A percentile compares a stretch with the other conserved stretches of the same genome.
Conservation (phyloP, 2,113 vertebrate species). For the Lucifuga dentata region DNA sequence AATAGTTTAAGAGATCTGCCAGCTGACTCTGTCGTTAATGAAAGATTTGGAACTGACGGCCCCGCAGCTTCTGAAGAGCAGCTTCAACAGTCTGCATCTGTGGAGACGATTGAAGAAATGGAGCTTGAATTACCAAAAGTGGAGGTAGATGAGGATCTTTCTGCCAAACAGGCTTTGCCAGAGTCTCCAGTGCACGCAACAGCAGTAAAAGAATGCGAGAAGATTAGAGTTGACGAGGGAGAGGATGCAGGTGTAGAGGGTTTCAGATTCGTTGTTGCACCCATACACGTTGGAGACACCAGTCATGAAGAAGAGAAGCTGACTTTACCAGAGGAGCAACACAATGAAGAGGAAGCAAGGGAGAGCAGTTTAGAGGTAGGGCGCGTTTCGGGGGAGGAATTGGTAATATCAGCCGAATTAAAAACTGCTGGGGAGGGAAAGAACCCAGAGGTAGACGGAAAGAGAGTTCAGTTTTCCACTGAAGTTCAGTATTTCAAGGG, state of each 20-base stretch:
- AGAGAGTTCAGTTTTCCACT: conserved; percentile 47
- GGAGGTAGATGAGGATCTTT: not conserved
- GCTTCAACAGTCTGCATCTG: not conserved
- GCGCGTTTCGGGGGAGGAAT: not conserved
- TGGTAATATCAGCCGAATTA: not conserved
- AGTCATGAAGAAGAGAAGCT: not conserved
- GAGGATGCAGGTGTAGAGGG: not conserved
- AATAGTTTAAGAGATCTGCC: not conserved
- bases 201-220: not conserved
- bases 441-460: conserved; percentile 20
- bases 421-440: not conserved
- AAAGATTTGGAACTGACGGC: not conserved
- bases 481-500: conserved; percentile 40
- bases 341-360: not conserved
- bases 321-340: not conserved
- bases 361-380: not conserved
- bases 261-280: conserved; percentile 31
- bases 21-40: conserved; percentile 1
- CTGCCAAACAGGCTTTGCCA: not conserved
- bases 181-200: not conserved
- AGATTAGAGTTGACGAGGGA: not conserved
- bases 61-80: not conserved
- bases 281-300: not conserved
- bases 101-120: not conserved
- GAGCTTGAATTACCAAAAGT: not conserved